Percentiles rank a stretch among this genome's conserved stretches.
These are phyloP conservation scores for Prinia subflava DNA, from an alignment of 2,113 vertebrate genomes.

Conservation along the genomic window DNA sequence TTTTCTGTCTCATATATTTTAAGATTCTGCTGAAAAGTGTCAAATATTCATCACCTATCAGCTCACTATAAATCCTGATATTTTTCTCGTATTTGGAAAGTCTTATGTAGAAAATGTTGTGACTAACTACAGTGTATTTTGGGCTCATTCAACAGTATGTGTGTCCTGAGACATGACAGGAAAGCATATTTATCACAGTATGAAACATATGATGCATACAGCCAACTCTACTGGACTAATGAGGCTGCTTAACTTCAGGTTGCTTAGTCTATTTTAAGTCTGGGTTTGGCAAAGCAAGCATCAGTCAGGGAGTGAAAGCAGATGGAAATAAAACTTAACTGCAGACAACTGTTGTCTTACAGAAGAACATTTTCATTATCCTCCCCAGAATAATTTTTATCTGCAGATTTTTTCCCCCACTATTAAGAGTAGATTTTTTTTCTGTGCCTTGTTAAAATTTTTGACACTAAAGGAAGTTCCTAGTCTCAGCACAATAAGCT, in stretches of 20 bases:
- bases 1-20: neutral
- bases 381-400: neutral
- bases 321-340: slow-evolving; percentile 18
- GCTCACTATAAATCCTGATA: neutral
- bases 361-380: neutral
- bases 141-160: neutral
- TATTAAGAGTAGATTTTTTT: neutral
- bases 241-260: neutral
- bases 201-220: slow-evolving; percentile 10
- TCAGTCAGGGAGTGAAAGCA: neutral
- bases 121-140: neutral
- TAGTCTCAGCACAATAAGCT: neutral
- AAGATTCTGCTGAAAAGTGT: neutral
- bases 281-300: neutral
- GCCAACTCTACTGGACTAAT: neutral
- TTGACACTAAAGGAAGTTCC: neutral
- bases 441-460: neutral
- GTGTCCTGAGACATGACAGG: neutral
- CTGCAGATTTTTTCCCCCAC: neutral
- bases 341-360: neutral
- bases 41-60: slow-evolving; percentile 1
- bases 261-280: neutral
- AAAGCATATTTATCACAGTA: neutral
- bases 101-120: neutral
- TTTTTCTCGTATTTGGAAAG: neutral